phyloP scores from a whole-genome alignment of 2,113 vertebrate genomes.

The Coturnix japonica region DNA sequence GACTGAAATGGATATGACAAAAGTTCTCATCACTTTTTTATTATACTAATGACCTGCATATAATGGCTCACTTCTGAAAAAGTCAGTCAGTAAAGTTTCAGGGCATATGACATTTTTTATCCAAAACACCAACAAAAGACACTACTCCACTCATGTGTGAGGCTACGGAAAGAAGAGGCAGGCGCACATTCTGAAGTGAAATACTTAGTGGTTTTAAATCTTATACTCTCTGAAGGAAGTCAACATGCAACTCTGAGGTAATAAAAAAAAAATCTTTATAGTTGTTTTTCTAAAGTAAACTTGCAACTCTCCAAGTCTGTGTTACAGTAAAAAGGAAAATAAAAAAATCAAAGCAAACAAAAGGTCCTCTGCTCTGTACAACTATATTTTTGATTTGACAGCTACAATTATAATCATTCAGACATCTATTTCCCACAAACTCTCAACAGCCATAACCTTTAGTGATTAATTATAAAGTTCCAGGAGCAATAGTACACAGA shows the following conservation, averaged over 20 bases:
- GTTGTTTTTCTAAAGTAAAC: constrained; percentile 23
- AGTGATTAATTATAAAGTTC: constrained; percentile 81
- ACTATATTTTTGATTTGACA: constrained; percentile 78
- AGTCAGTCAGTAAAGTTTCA: background rate
- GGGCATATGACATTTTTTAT: background rate
- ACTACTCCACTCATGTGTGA: background rate
- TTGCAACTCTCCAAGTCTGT: constrained; percentile 31
- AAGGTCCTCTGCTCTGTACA: constrained; percentile 47
- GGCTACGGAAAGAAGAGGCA: background rate
- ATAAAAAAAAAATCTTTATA: background rate
- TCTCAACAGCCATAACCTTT: constrained; percentile 78
- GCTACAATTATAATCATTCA: constrained; percentile 77
- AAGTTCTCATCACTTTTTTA: background rate
- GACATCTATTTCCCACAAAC: constrained; percentile 77
- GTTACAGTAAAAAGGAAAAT: constrained; percentile 26
- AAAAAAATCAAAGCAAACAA: constrained; percentile 30
- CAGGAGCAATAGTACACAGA: constrained; percentile 78
- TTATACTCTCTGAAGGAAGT: background rate
- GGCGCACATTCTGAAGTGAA: background rate
- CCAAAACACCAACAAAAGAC: background rate
- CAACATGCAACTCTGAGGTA: background rate
- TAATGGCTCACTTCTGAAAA: constrained; percentile 3
- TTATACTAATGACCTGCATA: background rate
- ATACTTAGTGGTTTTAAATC: background rate
- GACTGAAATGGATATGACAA: background rate